Base-by-base conservation (phyloP, 2,113 vertebrate species). In the Macaca mulatta region DNA sequence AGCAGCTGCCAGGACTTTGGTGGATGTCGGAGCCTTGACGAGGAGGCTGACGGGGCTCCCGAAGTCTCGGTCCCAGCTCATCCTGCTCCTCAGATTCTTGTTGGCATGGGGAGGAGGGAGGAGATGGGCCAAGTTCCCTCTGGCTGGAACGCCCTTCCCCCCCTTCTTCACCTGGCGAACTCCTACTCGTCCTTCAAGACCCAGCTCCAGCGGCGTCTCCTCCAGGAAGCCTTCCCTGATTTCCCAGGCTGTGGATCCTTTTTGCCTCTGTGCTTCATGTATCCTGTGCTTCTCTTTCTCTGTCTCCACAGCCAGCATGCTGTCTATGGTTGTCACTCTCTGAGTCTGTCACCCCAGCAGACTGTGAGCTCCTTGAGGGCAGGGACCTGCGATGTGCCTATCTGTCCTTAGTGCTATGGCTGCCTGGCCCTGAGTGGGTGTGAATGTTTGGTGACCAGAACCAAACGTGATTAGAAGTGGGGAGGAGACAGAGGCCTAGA, bases 151-250 rank as follows among this genome's bases (percentile, higher is more conserved):
- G 98, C 98, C 98, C 98, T 98, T 98, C 96, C 97, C 98, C 98
- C 97, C 97, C 98, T 98, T 98, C 98, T 98, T 98, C 98, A 98
- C 98, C 98, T 97, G 97, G 98, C 97, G 97, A 98, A 98, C 98
- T 98, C 97, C 98, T 98, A 88, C 98, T 98, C 98, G 95, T 97
- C 98, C 96, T 93, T 97, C 97, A 97, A 94, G 95, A 98, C 96
- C 87, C 97, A 75, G 75, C 97, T 96, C 55, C 1, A 92, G 96
- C 92, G 3, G 92, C 93, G 0, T 48, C 96, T 97, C 96, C 72
- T 97, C 97, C 97, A 17, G 83, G 95, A 97, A 96, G 96, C 97
- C 94, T 93, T 22, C 92, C 61, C 45, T 67, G 96, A 84, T 45
- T 48, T 70, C 70, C 79, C 85, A 52, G 83, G 88, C 97, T 86